These are phyloP conservation scores for Odontamblyopus rebecca DNA, from an alignment of 2,797 vertebrate genomes.

Conservation along the genomic window DNA sequence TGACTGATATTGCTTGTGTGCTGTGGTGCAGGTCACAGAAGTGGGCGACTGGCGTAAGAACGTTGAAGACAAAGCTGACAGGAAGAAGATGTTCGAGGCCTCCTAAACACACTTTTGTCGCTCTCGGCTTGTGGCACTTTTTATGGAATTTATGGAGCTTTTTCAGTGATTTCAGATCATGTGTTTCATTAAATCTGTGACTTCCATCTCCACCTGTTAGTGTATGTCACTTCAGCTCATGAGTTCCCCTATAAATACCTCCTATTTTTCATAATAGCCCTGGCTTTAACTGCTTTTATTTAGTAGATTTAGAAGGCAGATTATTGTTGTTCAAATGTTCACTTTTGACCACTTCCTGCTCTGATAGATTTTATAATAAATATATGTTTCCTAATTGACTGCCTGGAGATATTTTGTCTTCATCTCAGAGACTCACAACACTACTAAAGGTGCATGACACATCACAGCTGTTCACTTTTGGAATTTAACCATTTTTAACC, in stretches of 20 bases:
- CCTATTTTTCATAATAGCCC: not conserved
- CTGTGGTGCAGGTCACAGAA: slow-evolving; percentile 65
- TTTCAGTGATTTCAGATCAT: slow-evolving; percentile 42
- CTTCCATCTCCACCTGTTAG: slow-evolving; percentile 41
- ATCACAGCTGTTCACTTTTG: not conserved
- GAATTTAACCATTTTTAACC: not conserved
- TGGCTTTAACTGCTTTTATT: not conserved
- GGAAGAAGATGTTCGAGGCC: slow-evolving; percentile 78
- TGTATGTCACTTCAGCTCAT: slow-evolving; percentile 34
- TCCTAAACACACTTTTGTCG: slow-evolving; percentile 17
- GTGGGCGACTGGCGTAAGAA: slow-evolving; percentile 76
- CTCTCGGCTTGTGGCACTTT: slow-evolving; percentile 38
- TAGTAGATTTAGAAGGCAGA: not conserved
- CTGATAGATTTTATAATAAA: slow-evolving; percentile 51
- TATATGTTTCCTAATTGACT: slow-evolving; percentile 35
- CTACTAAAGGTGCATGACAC: slow-evolving; percentile 21
- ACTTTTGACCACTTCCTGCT: slow-evolving; percentile 47
- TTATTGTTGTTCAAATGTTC: slow-evolving; percentile 24
- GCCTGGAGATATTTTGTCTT: slow-evolving; percentile 52
- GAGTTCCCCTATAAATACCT: not conserved
- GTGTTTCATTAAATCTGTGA: slow-evolving; percentile 61
- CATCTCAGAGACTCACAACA: slow-evolving; percentile 42
- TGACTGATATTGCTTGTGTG: slow-evolving; percentile 19
- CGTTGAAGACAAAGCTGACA: slow-evolving; percentile 73
- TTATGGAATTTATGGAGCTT: slow-evolving; percentile 48